Conservation (phyloP, 2,888 invertebrate species). For the Hesperia comma region DNA sequence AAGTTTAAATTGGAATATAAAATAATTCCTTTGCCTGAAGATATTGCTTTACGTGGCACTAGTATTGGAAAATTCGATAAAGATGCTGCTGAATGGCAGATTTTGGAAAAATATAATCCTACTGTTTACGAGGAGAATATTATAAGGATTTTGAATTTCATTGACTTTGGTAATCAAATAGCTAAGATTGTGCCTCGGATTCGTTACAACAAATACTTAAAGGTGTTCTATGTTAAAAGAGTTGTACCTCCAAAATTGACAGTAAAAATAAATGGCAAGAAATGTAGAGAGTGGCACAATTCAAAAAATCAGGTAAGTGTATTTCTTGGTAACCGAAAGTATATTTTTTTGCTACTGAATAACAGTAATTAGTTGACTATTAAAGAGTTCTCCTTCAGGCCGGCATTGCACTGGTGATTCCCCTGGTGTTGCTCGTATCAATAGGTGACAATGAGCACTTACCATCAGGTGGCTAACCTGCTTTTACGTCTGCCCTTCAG, state of each 20-base stretch:
- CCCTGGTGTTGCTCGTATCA: too few species aligned
- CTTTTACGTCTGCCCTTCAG: too few species aligned
- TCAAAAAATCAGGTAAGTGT: constrained; percentile 68
- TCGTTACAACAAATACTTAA: constrained; percentile 83
- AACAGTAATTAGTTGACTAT: too few species aligned
- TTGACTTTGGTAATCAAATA: constrained; percentile 91
- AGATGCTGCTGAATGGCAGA: constrained; percentile 88
- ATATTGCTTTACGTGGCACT: constrained; percentile 88
- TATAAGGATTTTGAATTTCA: constrained; percentile 89
- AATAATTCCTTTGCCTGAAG: constrained; percentile 89
- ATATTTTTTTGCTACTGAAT: background rate
- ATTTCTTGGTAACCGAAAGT: too few species aligned
- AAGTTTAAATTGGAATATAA: constrained; percentile 85
- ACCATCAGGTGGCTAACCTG: too few species aligned
- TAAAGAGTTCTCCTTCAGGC: too few species aligned
- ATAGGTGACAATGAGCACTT: too few species aligned
- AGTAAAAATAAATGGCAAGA: constrained; percentile 72
- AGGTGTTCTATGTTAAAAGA: constrained; percentile 76
- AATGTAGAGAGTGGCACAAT: constrained; percentile 75
- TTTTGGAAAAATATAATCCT: constrained; percentile 80
- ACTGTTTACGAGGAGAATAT: constrained; percentile 88
- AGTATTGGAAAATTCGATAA: constrained; percentile 87
- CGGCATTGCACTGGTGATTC: too few species aligned
- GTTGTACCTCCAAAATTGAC: constrained; percentile 59
- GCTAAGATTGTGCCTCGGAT: constrained; percentile 87